Evolutionary conservation across 2,113 vertebrate species (phyloP).

Genomic region (Variabilichromis moorii): DNA sequence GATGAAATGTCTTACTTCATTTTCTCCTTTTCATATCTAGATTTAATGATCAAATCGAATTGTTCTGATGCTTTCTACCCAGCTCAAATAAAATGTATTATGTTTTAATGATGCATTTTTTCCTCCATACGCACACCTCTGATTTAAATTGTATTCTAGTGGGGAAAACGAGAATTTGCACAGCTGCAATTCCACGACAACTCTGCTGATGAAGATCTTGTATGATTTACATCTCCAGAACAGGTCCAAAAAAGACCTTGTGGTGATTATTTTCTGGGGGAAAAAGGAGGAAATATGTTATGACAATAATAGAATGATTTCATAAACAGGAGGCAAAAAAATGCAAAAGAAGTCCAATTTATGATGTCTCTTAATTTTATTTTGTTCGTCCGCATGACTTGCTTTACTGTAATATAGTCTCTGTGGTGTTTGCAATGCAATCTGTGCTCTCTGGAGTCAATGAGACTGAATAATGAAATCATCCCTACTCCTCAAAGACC

Average conservation of each 20-base stretch:
- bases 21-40: neutral
- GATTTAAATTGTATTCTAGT: neutral
- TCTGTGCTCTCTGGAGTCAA: conserved; percentile 2
- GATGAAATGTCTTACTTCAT: neutral
- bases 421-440: neutral
- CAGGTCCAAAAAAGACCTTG: neutral
- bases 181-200: neutral
- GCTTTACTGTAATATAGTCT: neutral
- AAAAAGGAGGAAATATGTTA: fast-evolving
- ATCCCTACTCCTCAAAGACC: neutral
- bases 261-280: neutral
- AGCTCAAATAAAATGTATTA: neutral
- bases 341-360: neutral
- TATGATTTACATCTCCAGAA: neutral
- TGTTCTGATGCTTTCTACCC: neutral
- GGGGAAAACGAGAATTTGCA: neutral
- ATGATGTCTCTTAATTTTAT: neutral
- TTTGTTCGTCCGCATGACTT: neutral
- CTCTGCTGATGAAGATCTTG: neutral
- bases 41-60: neutral
- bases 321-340: neutral
- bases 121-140: neutral
- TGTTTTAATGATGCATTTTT: neutral
- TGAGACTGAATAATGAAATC: conserved; percentile 32
- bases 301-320: neutral